Evolutionary conservation across 2,113 vertebrate species (phyloP), one percentile per base, ranked within the genome.

Genomic region (Nerophis lumbriciformis): DNA sequence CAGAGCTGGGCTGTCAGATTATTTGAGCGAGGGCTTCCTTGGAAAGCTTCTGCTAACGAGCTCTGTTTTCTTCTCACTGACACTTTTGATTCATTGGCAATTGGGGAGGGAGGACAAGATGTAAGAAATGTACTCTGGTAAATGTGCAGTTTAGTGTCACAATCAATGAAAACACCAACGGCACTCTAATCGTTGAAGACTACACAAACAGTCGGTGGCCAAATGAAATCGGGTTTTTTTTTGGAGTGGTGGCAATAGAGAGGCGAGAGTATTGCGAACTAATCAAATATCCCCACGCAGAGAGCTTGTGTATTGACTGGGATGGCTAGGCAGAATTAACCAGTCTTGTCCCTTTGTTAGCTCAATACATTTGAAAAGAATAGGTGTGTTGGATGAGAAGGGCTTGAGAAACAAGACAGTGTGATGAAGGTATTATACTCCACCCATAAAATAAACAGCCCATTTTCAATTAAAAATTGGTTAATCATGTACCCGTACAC

Each of bases 81-180:
- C 71, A 71, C 57, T 66, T 81, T 83, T 85, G 85, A 87, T 86
- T 86, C 78, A 85, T 78, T 78, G 75, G 51, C 39, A 49, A 1
- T 68, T 4, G 1, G 37, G 51, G 55, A 59, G 47, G 68, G 57
- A 76, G 74, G 70, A 65, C 59, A 74, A 82, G 72, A 74, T 55
- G 6, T 54, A 53, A 73, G 61, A 75, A 70, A 78, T 61, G 71
- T 60, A 28, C 69, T 54, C 54, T 69, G 61, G 75, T 84, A 82
- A 85, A 80, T 73, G 77, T 72, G 67, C 4, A 58, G 81, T 77
- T 84, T 84, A 83, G 75, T 81, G 72, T 80, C 73, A 81, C 66
- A 80, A 86, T 84, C 82, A 76, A 87, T 87, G 71, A 77, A 65
- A 81, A 77, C 69, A 76, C 44, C 67, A 72, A 64, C 52, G 59